phyloP scores from a whole-genome alignment of 2,113 vertebrate species.

The Rhadina sibilatrix region DNA sequence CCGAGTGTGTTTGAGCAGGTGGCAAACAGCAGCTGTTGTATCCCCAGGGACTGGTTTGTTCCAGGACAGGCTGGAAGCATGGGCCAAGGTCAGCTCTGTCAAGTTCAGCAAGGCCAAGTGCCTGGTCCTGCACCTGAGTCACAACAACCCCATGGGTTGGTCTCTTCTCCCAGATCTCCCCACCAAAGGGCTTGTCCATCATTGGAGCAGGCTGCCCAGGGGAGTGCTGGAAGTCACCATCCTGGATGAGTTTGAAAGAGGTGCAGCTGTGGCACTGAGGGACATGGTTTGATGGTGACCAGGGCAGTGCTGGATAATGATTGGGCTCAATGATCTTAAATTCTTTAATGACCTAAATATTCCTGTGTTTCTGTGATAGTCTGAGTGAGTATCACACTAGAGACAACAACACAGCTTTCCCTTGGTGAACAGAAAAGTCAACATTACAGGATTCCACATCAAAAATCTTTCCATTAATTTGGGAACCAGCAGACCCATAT shows the following conservation, averaged over 20 bases:
- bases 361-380: background rate
- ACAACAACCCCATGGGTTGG: rapidly evolving
- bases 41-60: background rate
- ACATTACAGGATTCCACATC: background rate
- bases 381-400: background rate
- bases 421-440: background rate
- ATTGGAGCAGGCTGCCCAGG: background rate
- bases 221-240: background rate
- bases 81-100: background rate
- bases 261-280: background rate
- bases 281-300: background rate
- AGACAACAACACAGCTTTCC: background rate
- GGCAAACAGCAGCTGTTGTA: background rate
- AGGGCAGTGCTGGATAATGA: background rate
- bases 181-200: too few relatives aligned
- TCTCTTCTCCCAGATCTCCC: background rate
- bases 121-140: background rate
- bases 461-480: background rate
- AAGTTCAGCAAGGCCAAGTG: background rate
- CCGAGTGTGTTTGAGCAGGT: background rate
- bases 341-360: background rate
- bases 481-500: background rate
- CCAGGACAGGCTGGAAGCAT: background rate
- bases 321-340: background rate
- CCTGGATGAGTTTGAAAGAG: background rate